Evolutionary conservation across 2,113 vertebrate genomes (phyloP), one percentile per base, ranked within the genome.

Genomic region (Stictonetta naevosa): DNA sequence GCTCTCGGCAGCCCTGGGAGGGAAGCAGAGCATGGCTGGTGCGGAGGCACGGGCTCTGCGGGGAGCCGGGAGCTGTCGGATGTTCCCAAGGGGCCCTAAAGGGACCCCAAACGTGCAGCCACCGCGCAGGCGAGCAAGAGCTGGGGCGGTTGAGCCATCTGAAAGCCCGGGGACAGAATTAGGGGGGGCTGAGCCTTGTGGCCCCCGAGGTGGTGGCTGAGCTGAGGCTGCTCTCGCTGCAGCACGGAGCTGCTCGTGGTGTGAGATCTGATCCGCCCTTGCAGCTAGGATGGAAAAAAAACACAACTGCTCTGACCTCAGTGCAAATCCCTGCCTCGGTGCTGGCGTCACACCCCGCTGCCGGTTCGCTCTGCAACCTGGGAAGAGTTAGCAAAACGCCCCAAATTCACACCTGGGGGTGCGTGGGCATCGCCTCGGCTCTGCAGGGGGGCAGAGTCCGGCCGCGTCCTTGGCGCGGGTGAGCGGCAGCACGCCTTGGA

Each of bases 381-480:
- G 3, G 31, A 53, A 10, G n/a, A 3, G 1, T 44, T 36, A 21
- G 36, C 42, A 40, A 25, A 8, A 10, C 1, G 1, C 29, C 44
- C 26, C 38, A 38, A 11, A 0, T 1, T 50, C 3, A 18, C 13
- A 3, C 7, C 34, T 11, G 8, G 73, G 46, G 55, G 23, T 2
- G 6, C 0, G 11, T 0, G 17, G 36, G 44, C 19, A 26, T 4
- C 8, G 3, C 8, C 38, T 10, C 12, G 21, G 28, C 36, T 33
- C 17, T 11, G 75, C 52, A 4, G 33, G 53, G 1, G 50, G 11
- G 28, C 12, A 1, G 44, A 25, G 15, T 74, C 6, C 2, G 2
- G 21, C 29, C 0, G 7, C 18, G 11, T n/a, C 69, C 38, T 68
- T 2, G 4, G 4, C 2, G 1, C 11, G 1, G 53, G 25, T 3